A percentile compares a stretch with the other conserved stretches of the same genome.
phyloP scores from a whole-genome alignment of 1,140 invertebrate species.

The Lepidurus arcticus region DNA sequence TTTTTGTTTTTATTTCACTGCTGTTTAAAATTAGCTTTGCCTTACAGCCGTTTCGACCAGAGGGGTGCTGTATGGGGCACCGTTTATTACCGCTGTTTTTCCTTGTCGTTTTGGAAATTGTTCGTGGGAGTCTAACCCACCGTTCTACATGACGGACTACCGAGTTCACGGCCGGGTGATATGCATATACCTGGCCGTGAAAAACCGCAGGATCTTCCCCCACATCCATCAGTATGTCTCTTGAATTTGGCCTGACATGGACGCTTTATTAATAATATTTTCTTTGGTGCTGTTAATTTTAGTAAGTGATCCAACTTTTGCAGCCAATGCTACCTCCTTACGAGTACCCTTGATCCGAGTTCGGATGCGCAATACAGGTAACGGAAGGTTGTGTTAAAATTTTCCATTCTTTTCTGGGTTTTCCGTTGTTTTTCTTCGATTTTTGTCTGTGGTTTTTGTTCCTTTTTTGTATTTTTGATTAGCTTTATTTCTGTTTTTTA shows the following conservation, averaged over 20 bases:
- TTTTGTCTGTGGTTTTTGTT: not conserved
- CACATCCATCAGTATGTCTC: not conserved
- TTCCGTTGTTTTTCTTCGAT: not conserved
- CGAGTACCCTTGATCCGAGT: not conserved
- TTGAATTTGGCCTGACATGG: constrained; percentile 1
- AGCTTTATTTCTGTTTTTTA: too few species aligned
- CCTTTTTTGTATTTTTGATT: too few species aligned
- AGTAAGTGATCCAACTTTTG: not conserved
- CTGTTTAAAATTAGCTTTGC: too few species aligned
- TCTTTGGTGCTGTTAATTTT: not conserved
- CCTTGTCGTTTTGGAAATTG: not conserved
- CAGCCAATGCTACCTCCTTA: not conserved
- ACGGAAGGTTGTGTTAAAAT: too few species aligned
- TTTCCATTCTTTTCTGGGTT: not conserved
- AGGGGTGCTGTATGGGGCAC: not conserved
- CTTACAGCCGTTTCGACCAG: too few species aligned
- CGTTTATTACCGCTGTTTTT: not conserved
- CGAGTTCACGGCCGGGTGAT: not conserved
- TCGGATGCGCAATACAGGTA: not conserved
- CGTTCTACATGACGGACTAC: not conserved
- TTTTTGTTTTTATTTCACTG: too few species aligned
- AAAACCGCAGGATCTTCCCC: not conserved
- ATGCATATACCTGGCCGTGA: constrained; percentile 19
- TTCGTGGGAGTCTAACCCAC: not conserved
- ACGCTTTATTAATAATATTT: not conserved